These are phyloP conservation scores for Meloidogyne exigua DNA, from an alignment of 1,140 invertebrate genomes.

Conservation along the genomic window DNA sequence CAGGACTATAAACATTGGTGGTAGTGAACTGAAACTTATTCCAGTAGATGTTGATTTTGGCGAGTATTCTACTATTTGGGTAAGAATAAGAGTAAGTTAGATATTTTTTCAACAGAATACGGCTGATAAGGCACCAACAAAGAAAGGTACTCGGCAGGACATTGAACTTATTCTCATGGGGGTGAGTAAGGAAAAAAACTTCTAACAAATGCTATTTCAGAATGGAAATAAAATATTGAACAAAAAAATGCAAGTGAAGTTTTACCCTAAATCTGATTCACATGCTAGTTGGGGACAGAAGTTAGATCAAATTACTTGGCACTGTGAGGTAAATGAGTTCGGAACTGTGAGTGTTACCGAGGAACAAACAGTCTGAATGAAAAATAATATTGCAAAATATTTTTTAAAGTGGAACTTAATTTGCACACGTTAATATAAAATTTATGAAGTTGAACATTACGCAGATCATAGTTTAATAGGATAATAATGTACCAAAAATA, in stretches of 20 bases:
- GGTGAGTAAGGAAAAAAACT: neutral
- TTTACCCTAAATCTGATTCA: conserved; percentile 29
- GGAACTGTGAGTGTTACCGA: conserved; percentile 26
- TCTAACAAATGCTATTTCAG: neutral
- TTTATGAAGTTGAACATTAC: too few species aligned
- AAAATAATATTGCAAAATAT: too few species aligned
- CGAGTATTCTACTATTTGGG: conserved; percentile 21
- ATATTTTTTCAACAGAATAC: conserved; percentile 29
- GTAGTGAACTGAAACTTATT: conserved; percentile 27
- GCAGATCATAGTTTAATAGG: too few species aligned
- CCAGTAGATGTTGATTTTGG: conserved; percentile 10
- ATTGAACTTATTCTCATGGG: conserved; percentile 28
- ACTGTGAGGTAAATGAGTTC: conserved; percentile 28
- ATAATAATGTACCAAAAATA: too few species aligned
- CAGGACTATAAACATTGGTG: conserved; percentile 33
- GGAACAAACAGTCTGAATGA: conserved; percentile 20
- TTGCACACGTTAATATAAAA: too few species aligned
- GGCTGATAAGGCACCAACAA: conserved; percentile 35
- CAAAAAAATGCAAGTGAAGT: conserved; percentile 37
- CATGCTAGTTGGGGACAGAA: conserved; percentile 41
- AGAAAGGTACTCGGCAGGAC: conserved; percentile 35
- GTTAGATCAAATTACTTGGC: conserved; percentile 31
- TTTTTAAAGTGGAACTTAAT: too few species aligned
- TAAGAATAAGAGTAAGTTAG: neutral
- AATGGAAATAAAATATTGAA: conserved; percentile 24